Percentiles rank a stretch among this genome's conserved stretches.
phyloP scores from a whole-genome alignment of 2,888 invertebrate genomes.

The Plebejus melissa region DNA sequence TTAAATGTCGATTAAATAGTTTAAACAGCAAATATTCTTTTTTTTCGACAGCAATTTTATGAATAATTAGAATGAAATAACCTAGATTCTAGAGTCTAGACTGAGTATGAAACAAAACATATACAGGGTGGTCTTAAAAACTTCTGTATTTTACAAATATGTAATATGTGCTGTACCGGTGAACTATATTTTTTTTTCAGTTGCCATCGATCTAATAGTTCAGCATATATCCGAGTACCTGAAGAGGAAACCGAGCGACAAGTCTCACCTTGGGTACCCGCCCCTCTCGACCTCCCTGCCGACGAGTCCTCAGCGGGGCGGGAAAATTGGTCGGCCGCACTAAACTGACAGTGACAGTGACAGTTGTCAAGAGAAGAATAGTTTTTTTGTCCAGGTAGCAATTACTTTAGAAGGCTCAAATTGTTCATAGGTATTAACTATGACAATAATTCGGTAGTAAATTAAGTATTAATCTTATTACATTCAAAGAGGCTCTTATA shows the following conservation, averaged over 20 bases:
- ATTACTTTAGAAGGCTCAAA: background rate
- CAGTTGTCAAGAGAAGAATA: background rate
- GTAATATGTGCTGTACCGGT: no score
- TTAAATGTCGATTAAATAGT: conserved; percentile 7
- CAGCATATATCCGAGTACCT: conserved; percentile 97
- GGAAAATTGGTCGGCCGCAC: conserved; percentile 65
- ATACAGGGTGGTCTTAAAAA: no score
- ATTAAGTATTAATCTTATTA: background rate
- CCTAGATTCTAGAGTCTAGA: background rate
- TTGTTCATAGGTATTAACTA: background rate
- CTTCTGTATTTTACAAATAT: no score
- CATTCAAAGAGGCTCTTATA: background rate
- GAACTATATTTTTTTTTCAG: conserved; percentile 74
- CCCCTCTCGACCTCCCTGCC: conserved; percentile 56
- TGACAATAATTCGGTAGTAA: background rate
- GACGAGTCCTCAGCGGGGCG: conserved; percentile 62
- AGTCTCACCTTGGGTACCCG: conserved; percentile 45
- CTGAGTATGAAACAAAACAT: background rate
- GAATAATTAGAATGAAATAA: background rate
- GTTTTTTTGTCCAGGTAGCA: conserved; percentile 15
- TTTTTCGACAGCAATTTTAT: no score
- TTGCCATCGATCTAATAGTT: conserved; percentile 97
- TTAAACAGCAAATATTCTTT: background rate
- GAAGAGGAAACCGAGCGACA: conserved; percentile 62
- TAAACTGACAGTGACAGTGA: conserved; percentile 39